Base-by-base conservation (phyloP, 2,113 vertebrate genomes). In the Holacanthus passer region DNA sequence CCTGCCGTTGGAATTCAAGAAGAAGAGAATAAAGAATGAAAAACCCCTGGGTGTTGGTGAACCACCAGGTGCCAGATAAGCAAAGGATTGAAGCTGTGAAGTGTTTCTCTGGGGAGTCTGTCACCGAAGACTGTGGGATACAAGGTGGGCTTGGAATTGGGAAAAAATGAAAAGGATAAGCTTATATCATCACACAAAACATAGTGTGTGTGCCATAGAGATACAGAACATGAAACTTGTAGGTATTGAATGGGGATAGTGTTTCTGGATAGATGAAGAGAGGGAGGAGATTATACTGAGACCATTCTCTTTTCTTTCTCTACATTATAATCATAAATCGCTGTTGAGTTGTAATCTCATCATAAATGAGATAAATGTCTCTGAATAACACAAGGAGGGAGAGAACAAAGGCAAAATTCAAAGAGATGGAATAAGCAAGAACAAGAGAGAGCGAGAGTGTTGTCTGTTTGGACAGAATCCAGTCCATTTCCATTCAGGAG, bases 51-150 rank as follows among this genome's bases (percentile, higher is more conserved):
- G 65, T 70, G 43, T 37, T 5, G 5, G 19, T 48, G 58, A 32
- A 66, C 64, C 17, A 7, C 55, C 41, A 75, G 75, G 68, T 55
- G 41, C 20, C 17, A n/a, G 60, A 45, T 31, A 78, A 72, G 86
- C 73, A 84, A 50, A 81, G 45, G n/a, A 63, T 1, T 56, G 19
- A 80, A 74, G 69, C 41, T 78, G 62, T 81, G 74, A 75, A 24
- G 3, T 9, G 35, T 37, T 41, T 55, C 72, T 78, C 58, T 41
- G 14, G 71, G 70, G 81, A 79, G 13, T 4, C 24, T 65, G 68
- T 72, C 35, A 65, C 39, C 11, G n/a, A 68, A 56, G 52, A 65
- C 39, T 17, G 48, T 59, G 27, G 17, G 65, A 71, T 29, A 32
- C 41, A 22, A 76, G 74, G 65, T 31, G 52, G 55, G 19, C 24